phyloP scores from a whole-genome alignment of 2,888 invertebrate genomes.

The Notocelia uddmanniana region DNA sequence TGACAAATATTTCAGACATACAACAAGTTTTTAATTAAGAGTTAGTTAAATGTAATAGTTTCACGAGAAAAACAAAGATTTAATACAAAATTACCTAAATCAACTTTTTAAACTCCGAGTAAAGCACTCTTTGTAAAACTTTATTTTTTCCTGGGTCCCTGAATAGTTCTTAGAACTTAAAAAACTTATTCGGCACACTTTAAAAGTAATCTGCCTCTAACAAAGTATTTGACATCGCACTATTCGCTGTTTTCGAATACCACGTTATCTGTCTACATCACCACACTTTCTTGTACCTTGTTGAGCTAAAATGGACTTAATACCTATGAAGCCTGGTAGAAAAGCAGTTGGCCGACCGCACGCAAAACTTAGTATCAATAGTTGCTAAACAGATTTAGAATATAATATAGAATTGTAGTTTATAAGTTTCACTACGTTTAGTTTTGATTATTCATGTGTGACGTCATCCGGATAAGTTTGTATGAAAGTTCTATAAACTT shows the following conservation, averaged over 20 bases:
- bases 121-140: not conserved
- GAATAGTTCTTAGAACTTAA: conserved; percentile 7
- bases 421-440: not conserved
- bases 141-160: conserved; percentile 2
- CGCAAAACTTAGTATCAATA: conserved; percentile 4
- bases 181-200: conserved; percentile 47
- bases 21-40: not conserved
- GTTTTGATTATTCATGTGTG: conserved; percentile 36
- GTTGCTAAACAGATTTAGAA: conserved; percentile 41
- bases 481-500: conserved; percentile 17
- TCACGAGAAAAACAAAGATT: not conserved
- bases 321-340: not conserved
- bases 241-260: conserved; percentile 49
- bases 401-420: conserved; percentile 35
- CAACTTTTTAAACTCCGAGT: conserved; percentile 1
- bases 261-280: conserved; percentile 33
- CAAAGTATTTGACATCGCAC: conserved; percentile 52
- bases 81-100: conserved; percentile 4
- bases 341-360: not conserved
- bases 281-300: not conserved
- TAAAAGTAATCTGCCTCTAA: conserved; percentile 52
- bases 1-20: too few relatives aligned
- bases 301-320: conserved; percentile 11
- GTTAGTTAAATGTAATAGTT: not conserved
- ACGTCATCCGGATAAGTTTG: conserved; percentile 27